A percentile compares a stretch with the other conserved stretches of the same genome.
These are phyloP conservation scores for Sinhomidia bicolor DNA, from an alignment of 2,888 invertebrate genomes.

Conservation along the genomic window DNA sequence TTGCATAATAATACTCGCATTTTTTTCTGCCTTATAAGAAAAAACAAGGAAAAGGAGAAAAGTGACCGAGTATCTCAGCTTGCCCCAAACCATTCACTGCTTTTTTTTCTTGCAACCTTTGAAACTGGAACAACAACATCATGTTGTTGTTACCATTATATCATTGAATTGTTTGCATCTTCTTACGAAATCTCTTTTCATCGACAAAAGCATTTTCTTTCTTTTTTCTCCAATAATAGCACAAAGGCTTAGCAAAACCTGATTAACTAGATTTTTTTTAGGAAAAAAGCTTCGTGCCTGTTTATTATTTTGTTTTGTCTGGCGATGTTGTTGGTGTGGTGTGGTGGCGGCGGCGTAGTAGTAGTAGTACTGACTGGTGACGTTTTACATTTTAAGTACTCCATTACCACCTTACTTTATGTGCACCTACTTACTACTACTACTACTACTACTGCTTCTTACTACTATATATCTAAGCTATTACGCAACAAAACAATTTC, in stretches of 20 bases:
- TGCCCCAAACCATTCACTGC: neutral
- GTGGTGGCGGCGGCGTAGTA: too few species aligned
- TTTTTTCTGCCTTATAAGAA: too few species aligned
- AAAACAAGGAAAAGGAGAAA: neutral
- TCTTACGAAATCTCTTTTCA: slow-evolving; percentile 14
- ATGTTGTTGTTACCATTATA: neutral
- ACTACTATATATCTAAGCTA: neutral
- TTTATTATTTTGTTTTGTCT: neutral
- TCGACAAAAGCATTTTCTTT: slow-evolving; percentile 15
- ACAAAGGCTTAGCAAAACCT: slow-evolving; percentile 25
- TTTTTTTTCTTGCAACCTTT: neutral
- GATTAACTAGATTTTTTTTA: slow-evolving; percentile 49
- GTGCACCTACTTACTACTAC: neutral
- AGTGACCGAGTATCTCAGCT: neutral
- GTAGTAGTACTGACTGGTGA: too few species aligned
- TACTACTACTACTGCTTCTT: neutral
- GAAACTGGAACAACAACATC: neutral
- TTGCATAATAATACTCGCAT: too few species aligned
- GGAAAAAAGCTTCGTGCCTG: neutral
- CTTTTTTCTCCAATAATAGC: slow-evolving; percentile 20
- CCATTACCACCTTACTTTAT: neutral
- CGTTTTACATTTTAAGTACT: slow-evolving; percentile 15
- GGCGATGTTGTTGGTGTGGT: too few species aligned
- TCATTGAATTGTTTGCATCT: neutral
- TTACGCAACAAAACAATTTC: slow-evolving; percentile 62